Evolutionary conservation across 2,888 invertebrate species (phyloP), one percentile per base, ranked within the genome.

Genomic region (Papilio gigon): DNA sequence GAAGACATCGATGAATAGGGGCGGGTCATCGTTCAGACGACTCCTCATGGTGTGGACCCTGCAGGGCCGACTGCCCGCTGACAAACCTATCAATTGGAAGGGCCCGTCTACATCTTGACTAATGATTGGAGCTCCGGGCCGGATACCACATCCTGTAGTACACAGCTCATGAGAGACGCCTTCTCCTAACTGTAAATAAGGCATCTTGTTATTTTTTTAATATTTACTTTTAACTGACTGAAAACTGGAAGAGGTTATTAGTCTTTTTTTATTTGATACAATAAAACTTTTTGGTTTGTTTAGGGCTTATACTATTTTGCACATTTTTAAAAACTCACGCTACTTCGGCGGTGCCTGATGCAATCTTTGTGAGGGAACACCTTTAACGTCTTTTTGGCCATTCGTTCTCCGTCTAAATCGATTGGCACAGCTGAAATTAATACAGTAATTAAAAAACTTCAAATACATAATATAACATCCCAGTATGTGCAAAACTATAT

Each of bases 81-180:
- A 81, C 2, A 90, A 47, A 0, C 90, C 90, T 1, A 90, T 80
- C 2, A 90, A 76, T 66, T 90, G 86, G 68, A 85, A 90, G 8
- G 78, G 73, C 0, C 90, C 90, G 14, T 84, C 84, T 0, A 75
- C 8, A 6, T 82, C 77, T 35, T 89, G 90, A 67, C 76, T 86
- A 60, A 86, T 75, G 25, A 90, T 86, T 12, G 90, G 90, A 0
- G 90, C 84, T 0, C 90, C 90, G 0, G 83, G 75, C 0, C 90
- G 80, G 1, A 90, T 81, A 0, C 90, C 89, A 47, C 90, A 90
- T 0, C 90, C 90, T 2, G 89, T 84, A 30, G 79, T 86, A 76
- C 90, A 90, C 0, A 90, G 73, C 8, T 86, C 83, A 74, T 90
- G 89, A 0, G 87, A 86, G 0, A 89, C 81, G 0, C 85, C 86